Base-by-base conservation (phyloP, 2,888 invertebrate genomes). In the Dasypolia templi region DNA sequence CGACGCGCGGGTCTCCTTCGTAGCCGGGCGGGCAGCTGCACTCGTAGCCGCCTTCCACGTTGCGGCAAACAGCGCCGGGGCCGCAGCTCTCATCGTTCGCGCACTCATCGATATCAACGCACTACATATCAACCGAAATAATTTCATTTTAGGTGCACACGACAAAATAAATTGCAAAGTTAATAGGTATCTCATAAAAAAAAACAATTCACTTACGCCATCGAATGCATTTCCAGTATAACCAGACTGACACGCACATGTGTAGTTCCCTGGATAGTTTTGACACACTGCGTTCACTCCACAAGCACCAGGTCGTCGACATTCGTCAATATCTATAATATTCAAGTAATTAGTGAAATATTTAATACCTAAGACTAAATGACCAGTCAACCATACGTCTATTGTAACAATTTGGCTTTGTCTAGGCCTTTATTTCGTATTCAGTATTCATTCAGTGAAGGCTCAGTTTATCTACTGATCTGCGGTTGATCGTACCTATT, bases 71-170 rank as follows among this genome's bases (percentile, higher is more conserved):
- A 32, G 99, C 98, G 81, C 98, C 97, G 58, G 97, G 96, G 67
- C 98, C 99, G 93, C 99, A 99, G 68, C 97, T 97, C 82, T 96
- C 95, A 63, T 96, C 97, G 88, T 96, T 96, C 84, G 97, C 95
- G 94, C 99, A 99, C 95, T 99, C 99, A 94, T 99, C 97, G 81
- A 98, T 95, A 93, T 99, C 99, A 87, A 97, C 96, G 92, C 99
- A 99, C 97, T 98, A 83, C 78, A 81, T 83, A 81, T 68, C 63
- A 80, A 75, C 84, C 51, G 1, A 51, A 35, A 55, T 55, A 58
- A 46, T 69, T 22, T 42, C 26, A 77, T 14, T 51, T 53, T 44
- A 70, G 19, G 29, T 11, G 11, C 14, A 51, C 12, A 7, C 1
- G 4, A 42, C 14, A n/a, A 49, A 56, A 44, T 49, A 11, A 35